Evolutionary conservation across 1,140 invertebrate genomes (phyloP).

Genomic region (Paraescarpia echinospica): DNA sequence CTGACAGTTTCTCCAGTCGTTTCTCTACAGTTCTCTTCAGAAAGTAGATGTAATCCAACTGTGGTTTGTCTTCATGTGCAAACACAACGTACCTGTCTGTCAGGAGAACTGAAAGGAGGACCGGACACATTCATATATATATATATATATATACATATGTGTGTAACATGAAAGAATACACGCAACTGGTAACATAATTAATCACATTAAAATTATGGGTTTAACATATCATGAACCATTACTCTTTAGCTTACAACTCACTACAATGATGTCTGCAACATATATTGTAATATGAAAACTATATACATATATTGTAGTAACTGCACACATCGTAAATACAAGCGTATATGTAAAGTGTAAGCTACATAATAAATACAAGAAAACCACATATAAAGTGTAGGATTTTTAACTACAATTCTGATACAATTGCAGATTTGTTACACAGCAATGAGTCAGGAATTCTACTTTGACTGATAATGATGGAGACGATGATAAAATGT

Average conservation of each 20-base stretch:
- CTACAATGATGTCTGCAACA: neutral
- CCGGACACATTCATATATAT: neutral
- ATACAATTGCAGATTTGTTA: neutral
- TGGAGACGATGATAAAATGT: too few relatives aligned
- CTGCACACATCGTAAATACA: too few relatives aligned
- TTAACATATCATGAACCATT: neutral
- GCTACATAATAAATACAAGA: too few relatives aligned
- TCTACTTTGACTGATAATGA: too few relatives aligned
- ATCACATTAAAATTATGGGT: neutral
- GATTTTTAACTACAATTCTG: neutral
- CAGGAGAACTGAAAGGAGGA: conserved; percentile 63
- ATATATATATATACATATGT: neutral
- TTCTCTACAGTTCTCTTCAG: conserved; percentile 61
- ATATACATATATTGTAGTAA: too few relatives aligned
- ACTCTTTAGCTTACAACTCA: neutral
- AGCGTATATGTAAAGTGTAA: too few relatives aligned
- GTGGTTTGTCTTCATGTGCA: conserved; percentile 67
- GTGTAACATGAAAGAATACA: neutral
- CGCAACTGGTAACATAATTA: neutral
- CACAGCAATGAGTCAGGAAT: too few relatives aligned
- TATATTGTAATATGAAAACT: neutral
- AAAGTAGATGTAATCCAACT: conserved; percentile 69
- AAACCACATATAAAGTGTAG: too few relatives aligned
- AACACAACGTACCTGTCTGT: conserved; percentile 68
- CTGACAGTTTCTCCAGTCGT: conserved; percentile 65